Percentiles rank a stretch among this genome's conserved stretches.
Conservation (phyloP, 2,888 invertebrate species). For the Luperina testacea region DNA sequence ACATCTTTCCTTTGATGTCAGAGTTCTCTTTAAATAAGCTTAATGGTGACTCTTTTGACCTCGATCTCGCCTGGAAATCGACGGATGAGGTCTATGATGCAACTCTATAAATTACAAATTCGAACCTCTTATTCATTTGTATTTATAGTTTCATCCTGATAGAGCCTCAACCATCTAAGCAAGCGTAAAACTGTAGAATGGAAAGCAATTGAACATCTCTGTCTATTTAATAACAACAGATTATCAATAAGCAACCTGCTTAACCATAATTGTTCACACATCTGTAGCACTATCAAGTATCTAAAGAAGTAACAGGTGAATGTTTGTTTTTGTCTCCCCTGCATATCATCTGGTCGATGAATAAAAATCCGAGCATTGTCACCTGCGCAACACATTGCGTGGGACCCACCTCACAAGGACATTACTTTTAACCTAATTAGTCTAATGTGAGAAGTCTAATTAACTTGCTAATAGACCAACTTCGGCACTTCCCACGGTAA, state of each 20-base stretch:
- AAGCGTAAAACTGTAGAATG: background rate
- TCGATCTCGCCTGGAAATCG: too few relatives aligned
- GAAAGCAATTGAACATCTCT: background rate
- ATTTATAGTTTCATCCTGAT: background rate
- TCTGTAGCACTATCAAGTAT: conserved; percentile 74
- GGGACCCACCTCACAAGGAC: conserved; percentile 64
- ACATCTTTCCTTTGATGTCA: background rate
- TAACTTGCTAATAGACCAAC: conserved; percentile 64
- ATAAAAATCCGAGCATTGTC: conserved; percentile 74
- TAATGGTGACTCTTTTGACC: background rate
- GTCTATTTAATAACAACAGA: conserved; percentile 35
- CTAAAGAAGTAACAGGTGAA: conserved; percentile 82
- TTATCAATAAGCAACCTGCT: conserved; percentile 52
- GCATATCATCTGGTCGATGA: conserved; percentile 81
- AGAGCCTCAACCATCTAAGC: too few relatives aligned
- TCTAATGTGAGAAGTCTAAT: conserved; percentile 67
- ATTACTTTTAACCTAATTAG: conserved; percentile 66
- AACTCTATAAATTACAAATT: background rate
- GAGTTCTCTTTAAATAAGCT: background rate
- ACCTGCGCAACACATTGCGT: conserved; percentile 76
- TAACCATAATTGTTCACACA: conserved; percentile 63
- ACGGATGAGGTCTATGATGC: too few relatives aligned
- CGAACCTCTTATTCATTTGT: background rate
- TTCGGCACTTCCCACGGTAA: conserved; percentile 71
- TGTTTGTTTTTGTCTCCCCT: conserved; percentile 72